A percentile compares a stretch with the other conserved stretches of the same genome.
These are phyloP conservation scores for Margarornis squamiger DNA, from an alignment of 2,797 vertebrate species.

Conservation along the genomic window DNA sequence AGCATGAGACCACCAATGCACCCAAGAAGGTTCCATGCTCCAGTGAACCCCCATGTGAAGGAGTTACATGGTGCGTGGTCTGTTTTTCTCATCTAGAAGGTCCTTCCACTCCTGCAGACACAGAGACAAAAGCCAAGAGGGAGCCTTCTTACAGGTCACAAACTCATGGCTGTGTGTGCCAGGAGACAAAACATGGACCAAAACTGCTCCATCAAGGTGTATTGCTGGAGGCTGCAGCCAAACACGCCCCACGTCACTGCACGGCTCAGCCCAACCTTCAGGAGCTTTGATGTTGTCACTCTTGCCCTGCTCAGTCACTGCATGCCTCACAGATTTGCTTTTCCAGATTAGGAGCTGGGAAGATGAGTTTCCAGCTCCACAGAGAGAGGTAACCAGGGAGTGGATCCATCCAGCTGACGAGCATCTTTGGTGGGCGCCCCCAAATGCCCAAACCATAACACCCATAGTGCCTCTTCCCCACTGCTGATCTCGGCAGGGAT, in stretches of 20 bases:
- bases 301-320: background rate
- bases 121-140: background rate
- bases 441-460: background rate
- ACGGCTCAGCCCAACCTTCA: background rate
- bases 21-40: rapidly evolving
- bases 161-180: background rate
- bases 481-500: rapidly evolving
- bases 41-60: rapidly evolving
- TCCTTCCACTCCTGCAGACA: background rate
- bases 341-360: background rate
- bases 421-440: background rate
- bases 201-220: background rate
- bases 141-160: background rate
- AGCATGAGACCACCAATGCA: background rate
- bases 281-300: background rate
- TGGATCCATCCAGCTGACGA: background rate
- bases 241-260: rapidly evolving
- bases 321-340: background rate
- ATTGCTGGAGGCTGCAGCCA: rapidly evolving
- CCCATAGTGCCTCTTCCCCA: background rate
- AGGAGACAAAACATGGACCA: background rate
- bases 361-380: background rate
- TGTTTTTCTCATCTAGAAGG: background rate
- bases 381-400: background rate
- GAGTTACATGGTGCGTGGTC: rapidly evolving